These are phyloP conservation scores for Neoseiulus cucumeris DNA, from an alignment of 1,140 invertebrate species.

Conservation along the genomic window DNA sequence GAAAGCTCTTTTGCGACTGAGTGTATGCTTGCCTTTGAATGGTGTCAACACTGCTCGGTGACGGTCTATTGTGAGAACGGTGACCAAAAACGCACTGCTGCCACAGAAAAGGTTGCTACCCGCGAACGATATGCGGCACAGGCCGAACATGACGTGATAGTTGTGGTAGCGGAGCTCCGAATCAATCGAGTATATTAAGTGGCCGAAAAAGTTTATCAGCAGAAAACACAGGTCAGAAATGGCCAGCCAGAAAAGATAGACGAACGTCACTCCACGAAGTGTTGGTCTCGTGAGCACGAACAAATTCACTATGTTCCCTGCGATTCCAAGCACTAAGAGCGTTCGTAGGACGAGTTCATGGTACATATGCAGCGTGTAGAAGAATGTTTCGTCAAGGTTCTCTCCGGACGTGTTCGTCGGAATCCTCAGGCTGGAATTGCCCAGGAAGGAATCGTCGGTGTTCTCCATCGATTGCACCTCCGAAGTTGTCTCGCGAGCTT, in stretches of 20 bases:
- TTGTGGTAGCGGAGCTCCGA: background rate
- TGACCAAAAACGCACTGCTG: constrained; percentile 28
- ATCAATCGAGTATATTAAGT: background rate
- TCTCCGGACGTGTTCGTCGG: background rate
- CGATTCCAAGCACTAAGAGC: constrained; percentile 44
- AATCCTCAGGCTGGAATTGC: background rate
- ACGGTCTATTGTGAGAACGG: constrained; percentile 28
- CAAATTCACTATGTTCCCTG: constrained; percentile 50
- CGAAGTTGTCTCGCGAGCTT: too few relatives aligned
- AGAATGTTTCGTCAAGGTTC: background rate
- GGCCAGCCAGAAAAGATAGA: constrained; percentile 49
- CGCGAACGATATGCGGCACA: background rate
- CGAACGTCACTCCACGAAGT: constrained; percentile 48
- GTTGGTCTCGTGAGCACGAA: constrained; percentile 47
- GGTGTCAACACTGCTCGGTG: constrained; percentile 28
- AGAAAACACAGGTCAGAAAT: constrained; percentile 39
- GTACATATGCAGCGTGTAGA: background rate
- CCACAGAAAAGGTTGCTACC: constrained; percentile 46
- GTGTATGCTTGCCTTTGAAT: constrained; percentile 25
- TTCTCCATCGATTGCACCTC: background rate
- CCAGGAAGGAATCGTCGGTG: background rate
- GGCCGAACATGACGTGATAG: background rate
- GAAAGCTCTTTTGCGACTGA: constrained; percentile 23
- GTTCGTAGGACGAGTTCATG: constrained; percentile 44
- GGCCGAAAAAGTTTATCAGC: constrained; percentile 36